phyloP scores from a whole-genome alignment of 1,140 invertebrate species.

The Hycleus cichorii region DNA sequence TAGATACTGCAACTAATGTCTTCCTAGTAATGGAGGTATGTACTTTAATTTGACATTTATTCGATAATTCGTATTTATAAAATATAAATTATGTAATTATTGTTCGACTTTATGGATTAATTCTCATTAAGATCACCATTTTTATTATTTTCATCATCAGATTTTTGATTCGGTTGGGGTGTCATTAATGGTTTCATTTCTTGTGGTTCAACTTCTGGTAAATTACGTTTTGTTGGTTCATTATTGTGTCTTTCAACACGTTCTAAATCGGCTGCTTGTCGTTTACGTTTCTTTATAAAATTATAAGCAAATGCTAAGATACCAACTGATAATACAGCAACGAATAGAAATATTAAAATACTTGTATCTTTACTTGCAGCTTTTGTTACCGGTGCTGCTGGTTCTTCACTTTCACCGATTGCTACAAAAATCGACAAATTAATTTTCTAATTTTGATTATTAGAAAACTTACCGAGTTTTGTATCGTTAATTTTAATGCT shows the following conservation, averaged over 20 bases:
- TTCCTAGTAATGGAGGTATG: constrained; percentile 95
- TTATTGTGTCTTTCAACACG: background rate
- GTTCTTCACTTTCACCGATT: constrained; percentile 1
- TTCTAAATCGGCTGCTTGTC: constrained; percentile 12
- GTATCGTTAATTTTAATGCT: too few relatives aligned
- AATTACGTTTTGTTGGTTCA: background rate
- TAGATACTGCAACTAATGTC: constrained; percentile 89
- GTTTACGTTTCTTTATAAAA: constrained; percentile 28
- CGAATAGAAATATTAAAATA: constrained; percentile 40
- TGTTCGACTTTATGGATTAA: background rate
- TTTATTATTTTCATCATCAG: background rate
- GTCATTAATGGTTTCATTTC: constrained; percentile 31
- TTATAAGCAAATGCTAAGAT: constrained; percentile 46
- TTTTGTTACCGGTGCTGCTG: constrained; percentile 1
- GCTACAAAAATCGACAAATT: too few relatives aligned
- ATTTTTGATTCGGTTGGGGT: too few relatives aligned
- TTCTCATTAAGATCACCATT: background rate
- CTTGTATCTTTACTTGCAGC: constrained; percentile 21
- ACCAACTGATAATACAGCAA: constrained; percentile 43
- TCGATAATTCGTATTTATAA: background rate
- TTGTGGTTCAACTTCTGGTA: constrained; percentile 16
- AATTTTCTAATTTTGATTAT: too few relatives aligned
- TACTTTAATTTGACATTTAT: constrained; percentile 10
- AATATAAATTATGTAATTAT: too few relatives aligned
- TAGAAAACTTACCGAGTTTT: too few relatives aligned